These are phyloP conservation scores for Sialia sialis DNA, from an alignment of 2,113 vertebrate species.

Conservation along the genomic window DNA sequence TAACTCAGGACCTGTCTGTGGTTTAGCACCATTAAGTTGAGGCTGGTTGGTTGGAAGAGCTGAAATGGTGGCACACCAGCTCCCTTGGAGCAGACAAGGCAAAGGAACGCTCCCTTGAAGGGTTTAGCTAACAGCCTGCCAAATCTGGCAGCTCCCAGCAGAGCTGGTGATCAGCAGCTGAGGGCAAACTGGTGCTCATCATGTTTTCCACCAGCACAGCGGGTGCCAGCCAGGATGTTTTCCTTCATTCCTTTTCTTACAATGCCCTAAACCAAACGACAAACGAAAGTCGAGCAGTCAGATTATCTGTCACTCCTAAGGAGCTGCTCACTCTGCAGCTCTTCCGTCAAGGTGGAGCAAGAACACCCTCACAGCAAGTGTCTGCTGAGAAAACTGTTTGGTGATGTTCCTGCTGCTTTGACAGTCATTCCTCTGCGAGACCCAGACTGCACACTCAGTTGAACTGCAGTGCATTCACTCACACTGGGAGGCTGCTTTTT, in stretches of 20 bases:
- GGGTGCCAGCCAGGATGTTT: not conserved
- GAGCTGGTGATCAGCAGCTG: not conserved
- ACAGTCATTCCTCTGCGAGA: not conserved
- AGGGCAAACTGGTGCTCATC: not conserved
- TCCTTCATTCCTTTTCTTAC: not conserved
- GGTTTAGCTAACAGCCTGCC: not conserved
- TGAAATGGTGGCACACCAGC: not conserved
- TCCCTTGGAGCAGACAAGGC: rapidly evolving
- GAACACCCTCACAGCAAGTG: not conserved
- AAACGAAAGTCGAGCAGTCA: rapidly evolving
- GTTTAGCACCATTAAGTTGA: not conserved
- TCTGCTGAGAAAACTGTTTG: not conserved
- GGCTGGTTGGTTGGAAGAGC: not conserved
- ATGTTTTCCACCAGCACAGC: not conserved
- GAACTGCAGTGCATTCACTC: not conserved
- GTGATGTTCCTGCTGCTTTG: not conserved
- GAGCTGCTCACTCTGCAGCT: rapidly evolving
- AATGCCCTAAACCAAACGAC: rapidly evolving
- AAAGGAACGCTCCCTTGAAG: rapidly evolving
- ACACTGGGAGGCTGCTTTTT: not conserved
- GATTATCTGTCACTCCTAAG: not conserved
- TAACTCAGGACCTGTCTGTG: not conserved
- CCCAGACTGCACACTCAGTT: not conserved
- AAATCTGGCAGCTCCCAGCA: not conserved
- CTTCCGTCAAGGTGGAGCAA: not conserved